Conservation (phyloP, 2,888 invertebrate genomes). For the Craniophora ligustri region DNA sequence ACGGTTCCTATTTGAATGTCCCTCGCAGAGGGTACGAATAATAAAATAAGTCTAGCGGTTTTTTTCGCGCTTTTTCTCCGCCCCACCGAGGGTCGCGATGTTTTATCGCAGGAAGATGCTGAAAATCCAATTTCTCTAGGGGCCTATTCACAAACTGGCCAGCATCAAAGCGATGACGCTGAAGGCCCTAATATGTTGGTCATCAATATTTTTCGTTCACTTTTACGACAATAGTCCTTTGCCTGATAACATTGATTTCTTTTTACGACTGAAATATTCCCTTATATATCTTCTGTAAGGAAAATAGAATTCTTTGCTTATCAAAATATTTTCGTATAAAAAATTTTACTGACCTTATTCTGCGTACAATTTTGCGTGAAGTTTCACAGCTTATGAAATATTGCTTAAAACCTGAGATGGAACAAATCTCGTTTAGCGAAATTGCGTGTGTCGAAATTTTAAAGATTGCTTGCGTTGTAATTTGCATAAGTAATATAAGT, state of each 20-base stretch:
- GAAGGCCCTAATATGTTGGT: conserved; percentile 50
- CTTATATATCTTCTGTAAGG: conserved; percentile 13
- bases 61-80: conserved; percentile 35
- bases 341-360: conserved; percentile 15
- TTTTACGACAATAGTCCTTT: conserved; percentile 52
- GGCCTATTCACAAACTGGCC: conserved; percentile 59
- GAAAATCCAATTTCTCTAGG: conserved; percentile 65
- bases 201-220: conserved; percentile 58
- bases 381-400: conserved; percentile 14
- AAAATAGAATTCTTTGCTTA: conserved; percentile 18
- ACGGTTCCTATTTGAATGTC: conserved; percentile 49
- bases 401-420: conserved; percentile 11
- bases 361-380: conserved; percentile 5
- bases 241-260: conserved; percentile 54
- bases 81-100: conserved; percentile 26
- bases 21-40: conserved; percentile 52
- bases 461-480: conserved; percentile 19
- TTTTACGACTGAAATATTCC: conserved; percentile 44
- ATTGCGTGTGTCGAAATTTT: conserved; percentile 21
- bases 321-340: conserved; percentile 4
- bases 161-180: conserved; percentile 48
- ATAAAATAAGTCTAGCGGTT: conserved; percentile 50
- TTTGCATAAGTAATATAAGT: conserved; percentile 20
- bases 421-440: conserved; percentile 17
- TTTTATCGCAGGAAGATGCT: conserved; percentile 49